Conservation (phyloP, 2,888 invertebrate genomes). For the Atrina japonica region DNA sequence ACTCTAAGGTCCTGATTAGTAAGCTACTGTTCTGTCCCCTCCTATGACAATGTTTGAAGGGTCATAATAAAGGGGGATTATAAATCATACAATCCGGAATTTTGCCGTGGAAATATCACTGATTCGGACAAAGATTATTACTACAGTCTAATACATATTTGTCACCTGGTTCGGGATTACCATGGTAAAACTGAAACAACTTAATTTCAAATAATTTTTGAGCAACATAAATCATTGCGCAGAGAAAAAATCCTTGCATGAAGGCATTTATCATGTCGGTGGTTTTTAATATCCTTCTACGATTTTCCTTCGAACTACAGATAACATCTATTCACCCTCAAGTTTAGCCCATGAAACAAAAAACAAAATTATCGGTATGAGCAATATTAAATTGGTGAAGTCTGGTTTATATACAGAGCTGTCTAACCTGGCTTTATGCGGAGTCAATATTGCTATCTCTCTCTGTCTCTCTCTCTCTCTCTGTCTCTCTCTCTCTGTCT, state of each 20-base stretch:
- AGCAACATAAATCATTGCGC: constrained; percentile 28
- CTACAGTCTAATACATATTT: constrained; percentile 18
- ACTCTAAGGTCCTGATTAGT: constrained; percentile 1
- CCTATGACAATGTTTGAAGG: constrained; percentile 29
- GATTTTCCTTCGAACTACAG: not conserved
- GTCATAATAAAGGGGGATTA: constrained; percentile 20
- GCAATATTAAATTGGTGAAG: no score
- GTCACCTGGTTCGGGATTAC: constrained; percentile 34
- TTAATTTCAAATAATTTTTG: constrained; percentile 34
- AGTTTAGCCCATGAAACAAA: no score
- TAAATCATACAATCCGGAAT: constrained; percentile 41
- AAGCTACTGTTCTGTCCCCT: constrained; percentile 10
- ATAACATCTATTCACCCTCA: not conserved
- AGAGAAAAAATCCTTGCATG: not conserved
- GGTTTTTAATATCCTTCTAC: not conserved
- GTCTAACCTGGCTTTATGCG: no score
- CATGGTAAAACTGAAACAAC: constrained; percentile 33
- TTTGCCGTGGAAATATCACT: constrained; percentile 25
- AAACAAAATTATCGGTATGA: not conserved
- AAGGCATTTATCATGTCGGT: not conserved
- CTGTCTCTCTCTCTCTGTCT: no score
- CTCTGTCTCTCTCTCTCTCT: no score
- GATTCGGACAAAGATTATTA: constrained; percentile 21
- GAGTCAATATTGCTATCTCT: no score
- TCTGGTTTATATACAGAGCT: no score